Evolutionary conservation across 1,140 invertebrate genomes (phyloP), one percentile per base, ranked within the genome.

Genomic region (Drosophila repletoides): DNA sequence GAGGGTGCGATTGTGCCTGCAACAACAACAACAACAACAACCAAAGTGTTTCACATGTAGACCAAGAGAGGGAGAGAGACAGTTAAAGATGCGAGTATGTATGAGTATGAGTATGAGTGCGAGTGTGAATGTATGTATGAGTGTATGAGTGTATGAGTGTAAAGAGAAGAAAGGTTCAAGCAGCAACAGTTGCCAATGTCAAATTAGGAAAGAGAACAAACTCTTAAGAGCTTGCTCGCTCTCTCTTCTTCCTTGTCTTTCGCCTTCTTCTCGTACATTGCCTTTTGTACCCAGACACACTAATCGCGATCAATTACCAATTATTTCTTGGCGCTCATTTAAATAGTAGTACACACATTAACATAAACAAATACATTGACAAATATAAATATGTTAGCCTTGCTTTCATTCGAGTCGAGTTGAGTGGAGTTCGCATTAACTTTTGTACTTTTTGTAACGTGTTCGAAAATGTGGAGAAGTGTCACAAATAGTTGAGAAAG

Each of bases 1-100:
- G 95, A 94, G 90, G 97, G 97, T 91, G 96, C 95, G 91, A 98
- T 96, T 91, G 96, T 97, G 94, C 96, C 97, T 98, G 95, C 93
- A 96, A 76, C 65, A 80, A 84, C 80, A 70, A 71, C 40, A 74
- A 80, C 71, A 84, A 81, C 77, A 81, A 84, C 80, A 84, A 84
- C 79, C 80, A 83, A 83, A 65, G 80, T 70, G 66, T 68, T 58
- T 73, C 61, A 55, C 56, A 59, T 69, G 56, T 36, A 46, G 63
- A 63, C 66, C 53, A 38, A 73, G 45, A 41, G 14, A 41, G 14
- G 19, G n/a, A 52, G 12, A 24, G 10, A 48, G 21, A 36, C 14
- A 63, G 9, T 53, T 53, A 53, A 40, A 53, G 51, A 40, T 53
- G 34, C 19, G 24, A 40, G 51, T 41, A 22, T 21, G 29, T 19